Evolutionary conservation across 2,113 vertebrate species (phyloP), one percentile per base, ranked within the genome.

Genomic region (Nestor notabilis): DNA sequence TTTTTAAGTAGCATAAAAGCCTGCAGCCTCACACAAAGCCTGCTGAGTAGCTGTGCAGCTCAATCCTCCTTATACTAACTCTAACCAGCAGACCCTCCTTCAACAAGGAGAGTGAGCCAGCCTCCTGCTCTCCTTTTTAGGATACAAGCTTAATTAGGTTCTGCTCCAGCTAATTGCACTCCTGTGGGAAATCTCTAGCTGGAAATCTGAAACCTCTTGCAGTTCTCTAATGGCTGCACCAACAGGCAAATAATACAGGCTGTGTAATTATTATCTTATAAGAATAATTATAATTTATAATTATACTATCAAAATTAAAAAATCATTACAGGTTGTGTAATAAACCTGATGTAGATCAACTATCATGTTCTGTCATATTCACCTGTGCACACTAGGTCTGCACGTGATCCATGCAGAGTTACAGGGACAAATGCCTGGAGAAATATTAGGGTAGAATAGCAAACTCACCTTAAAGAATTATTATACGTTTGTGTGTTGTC

Each of bases 41-140:
- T 58, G 7, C 18, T 41, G 47, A 43, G 25, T 16, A 56, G 18
- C 31, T 74, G n/a, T 52, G 60, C 31, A n/a, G 14, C 29, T 83
- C 55, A 31, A 2, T 58, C 19, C 44, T 61, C 63, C 56, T 65
- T 25, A 17, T 9, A 11, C 14, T 28, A 43, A 41, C 41, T 33
- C 25, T 17, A 43, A 25, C 35, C 14, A 91, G 17, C 13, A 81
- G 46, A 66, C 1, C 10, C 7, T n/a, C 5, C 20, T 43, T 52
- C 37, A 43, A 2, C 1, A 50, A 8, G 7, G 46, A 7, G 2
- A 43, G 10, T 4, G 2, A 90, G 19, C 3, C 9, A 41, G 17
- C 3, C 19, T 16, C 29, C 58, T 66, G 20, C 39, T 74, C 16
- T 58, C 37, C 18, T 33, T 66, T 84, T 60, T 43, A 50, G 29